phyloP scores from a whole-genome alignment of 2,113 vertebrate species.

The Gallinago media region DNA sequence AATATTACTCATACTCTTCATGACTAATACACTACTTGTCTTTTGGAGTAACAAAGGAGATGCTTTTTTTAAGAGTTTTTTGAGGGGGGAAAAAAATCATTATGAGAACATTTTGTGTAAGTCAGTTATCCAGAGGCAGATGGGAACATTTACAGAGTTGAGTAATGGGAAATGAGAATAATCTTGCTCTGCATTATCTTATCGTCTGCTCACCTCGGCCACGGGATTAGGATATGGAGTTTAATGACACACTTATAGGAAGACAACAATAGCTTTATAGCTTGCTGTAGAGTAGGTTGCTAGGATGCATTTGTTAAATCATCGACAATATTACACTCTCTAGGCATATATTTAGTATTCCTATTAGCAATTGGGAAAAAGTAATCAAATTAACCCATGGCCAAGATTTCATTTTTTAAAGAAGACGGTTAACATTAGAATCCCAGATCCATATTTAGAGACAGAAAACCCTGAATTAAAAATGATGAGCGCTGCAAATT shows the following conservation, averaged over 20 bases:
- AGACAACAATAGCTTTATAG: not conserved
- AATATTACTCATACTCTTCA: not conserved
- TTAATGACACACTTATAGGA: not conserved
- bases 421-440: not conserved
- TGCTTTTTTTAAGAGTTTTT: not conserved
- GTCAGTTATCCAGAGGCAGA: not conserved
- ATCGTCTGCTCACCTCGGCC: not conserved
- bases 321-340: slow-evolving; percentile 1
- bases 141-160: not conserved
- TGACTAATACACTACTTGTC: not conserved
- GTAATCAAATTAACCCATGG: not conserved
- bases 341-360: not conserved
- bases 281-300: not conserved
- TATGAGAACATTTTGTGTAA: not conserved
- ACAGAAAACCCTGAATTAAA: not conserved
- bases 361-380: not conserved
- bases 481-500: not conserved
- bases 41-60: not conserved
- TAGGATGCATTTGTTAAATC: slow-evolving; percentile 9
- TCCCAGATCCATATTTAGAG: not conserved
- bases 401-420: not conserved
- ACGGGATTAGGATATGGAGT: not conserved
- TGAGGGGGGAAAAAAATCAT: not conserved
- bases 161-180: not conserved
- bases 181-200: not conserved